Conservation (phyloP, 1,140 invertebrate genomes). For the Pissodes strobi region DNA sequence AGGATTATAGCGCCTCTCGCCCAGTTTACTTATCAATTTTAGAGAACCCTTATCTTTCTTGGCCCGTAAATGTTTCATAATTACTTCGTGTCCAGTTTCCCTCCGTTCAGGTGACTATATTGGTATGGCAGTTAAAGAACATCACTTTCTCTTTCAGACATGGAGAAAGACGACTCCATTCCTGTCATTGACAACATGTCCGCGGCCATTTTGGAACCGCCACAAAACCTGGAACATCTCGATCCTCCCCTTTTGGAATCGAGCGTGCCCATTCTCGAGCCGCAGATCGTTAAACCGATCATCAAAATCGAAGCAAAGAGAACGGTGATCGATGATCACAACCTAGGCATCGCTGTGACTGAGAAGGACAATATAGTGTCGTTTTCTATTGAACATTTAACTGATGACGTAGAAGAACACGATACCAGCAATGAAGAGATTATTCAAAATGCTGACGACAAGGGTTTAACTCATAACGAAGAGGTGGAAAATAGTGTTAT, state of each 20-base stretch:
- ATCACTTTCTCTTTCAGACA: not conserved
- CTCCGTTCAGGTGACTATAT: too few species aligned
- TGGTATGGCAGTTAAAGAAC: not conserved
- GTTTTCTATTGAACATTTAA: constrained; percentile 25
- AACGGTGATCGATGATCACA: constrained; percentile 7
- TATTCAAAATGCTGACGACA: not conserved
- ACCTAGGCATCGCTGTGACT: constrained; percentile 28
- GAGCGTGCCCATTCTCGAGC: not conserved
- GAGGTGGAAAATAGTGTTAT: too few species aligned
- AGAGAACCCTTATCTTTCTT: too few species aligned
- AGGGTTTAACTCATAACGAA: too few species aligned
- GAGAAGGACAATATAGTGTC: constrained; percentile 29
- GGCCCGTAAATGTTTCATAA: too few species aligned
- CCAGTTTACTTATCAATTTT: too few species aligned
- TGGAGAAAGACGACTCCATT: not conserved
- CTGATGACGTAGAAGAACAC: constrained; percentile 12
- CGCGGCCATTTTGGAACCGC: not conserved
- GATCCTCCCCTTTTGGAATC: constrained; percentile 28
- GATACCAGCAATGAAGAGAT: constrained; percentile 12
- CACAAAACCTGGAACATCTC: constrained; percentile 12
- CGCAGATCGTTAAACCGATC: not conserved
- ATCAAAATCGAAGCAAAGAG: not conserved
- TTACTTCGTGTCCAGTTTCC: too few species aligned
- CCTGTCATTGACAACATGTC: constrained; percentile 17
- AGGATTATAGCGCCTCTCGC: too few species aligned